Base-by-base conservation (phyloP, 2,888 invertebrate species). In the Nipponacmea schrenckii region DNA sequence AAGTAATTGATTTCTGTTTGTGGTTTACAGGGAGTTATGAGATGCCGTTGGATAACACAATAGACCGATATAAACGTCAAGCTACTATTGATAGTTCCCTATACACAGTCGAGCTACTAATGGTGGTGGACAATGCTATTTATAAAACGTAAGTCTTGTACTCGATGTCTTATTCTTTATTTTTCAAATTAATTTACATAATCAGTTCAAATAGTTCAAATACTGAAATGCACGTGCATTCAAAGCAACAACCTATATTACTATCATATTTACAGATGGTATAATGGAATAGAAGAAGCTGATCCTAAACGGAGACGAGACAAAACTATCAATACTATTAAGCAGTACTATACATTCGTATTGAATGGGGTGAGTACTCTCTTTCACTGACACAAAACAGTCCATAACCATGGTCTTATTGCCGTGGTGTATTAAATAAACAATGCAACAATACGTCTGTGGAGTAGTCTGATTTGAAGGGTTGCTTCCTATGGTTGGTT, bases 101-200 rank as follows among this genome's bases (percentile, higher is more conserved):
- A 15, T 77, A 77, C 64, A 69, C 64, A 0, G 74, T 79, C 45
- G 79, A 79, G 56, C 65, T 79, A 10, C 67, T 74, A 5, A 66
- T 77, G 45, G 77, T 79, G 31, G 72, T 77, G 0, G 79, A 79
- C 56, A 74, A 75, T 64, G 76, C 74, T 26, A 74, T 79, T 24
- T 79, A 73, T 31, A 69, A 74, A 46, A 67, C 71, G 79, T 79
- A 62, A 74, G 77, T 74, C 39, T 8, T 39, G 39, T 10, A 39
- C 39, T 39, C 10, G 7, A 39, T 39, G 8, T 39, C 10, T 39
- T 5, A 5, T 8, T 8, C 10, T 39, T 39, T 8, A 8, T 39
- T 39, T 39, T 39, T 5, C 39, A 39, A 5, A 7, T 15, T 20
- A 5, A 50, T 27, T 26, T 44, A 8, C 10, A 17, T 26, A 5